A percentile compares a stretch with the other conserved stretches of the same genome.
These are phyloP conservation scores for Melierax canorus DNA, from an alignment of 2,113 vertebrate genomes.

Conservation along the genomic window DNA sequence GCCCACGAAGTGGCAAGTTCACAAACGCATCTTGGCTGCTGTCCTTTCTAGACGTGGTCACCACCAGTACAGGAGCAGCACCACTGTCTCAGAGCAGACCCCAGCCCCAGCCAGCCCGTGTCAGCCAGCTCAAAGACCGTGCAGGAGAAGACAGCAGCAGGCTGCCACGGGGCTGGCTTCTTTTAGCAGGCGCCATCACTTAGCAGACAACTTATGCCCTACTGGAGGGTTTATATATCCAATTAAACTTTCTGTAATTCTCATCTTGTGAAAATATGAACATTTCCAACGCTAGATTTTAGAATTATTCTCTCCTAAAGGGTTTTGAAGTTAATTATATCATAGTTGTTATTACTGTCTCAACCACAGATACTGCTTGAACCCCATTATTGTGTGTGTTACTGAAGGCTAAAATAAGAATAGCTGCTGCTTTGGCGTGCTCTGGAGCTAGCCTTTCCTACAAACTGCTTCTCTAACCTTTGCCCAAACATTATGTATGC, in stretches of 20 bases:
- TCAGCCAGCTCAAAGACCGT: accelerated
- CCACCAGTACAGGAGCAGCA: background rate
- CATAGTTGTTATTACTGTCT: constrained; percentile 41
- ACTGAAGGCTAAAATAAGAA: constrained; percentile 44
- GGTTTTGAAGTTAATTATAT: constrained; percentile 52
- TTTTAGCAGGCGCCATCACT: background rate
- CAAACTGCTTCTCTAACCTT: constrained; percentile 45
- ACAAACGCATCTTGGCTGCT: background rate
- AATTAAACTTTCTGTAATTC: constrained; percentile 45
- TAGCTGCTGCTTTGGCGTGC: background rate
- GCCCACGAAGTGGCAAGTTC: accelerated
- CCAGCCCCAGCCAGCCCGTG: background rate
- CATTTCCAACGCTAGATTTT: background rate
- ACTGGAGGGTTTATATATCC: constrained; percentile 14
- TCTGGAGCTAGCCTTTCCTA: background rate
- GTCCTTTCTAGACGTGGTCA: accelerated
- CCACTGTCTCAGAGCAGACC: accelerated
- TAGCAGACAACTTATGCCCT: background rate
- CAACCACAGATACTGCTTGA: constrained; percentile 13
- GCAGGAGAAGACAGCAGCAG: background rate
- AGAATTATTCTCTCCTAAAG: constrained; percentile 51
- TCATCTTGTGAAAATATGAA: constrained; percentile 23
- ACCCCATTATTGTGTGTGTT: constrained; percentile 34
- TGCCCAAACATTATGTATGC: constrained; percentile 17
- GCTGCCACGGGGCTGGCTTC: background rate